Evolutionary conservation across 2,888 invertebrate species (phyloP).

Genomic region (Aspidiotus destructor): DNA sequence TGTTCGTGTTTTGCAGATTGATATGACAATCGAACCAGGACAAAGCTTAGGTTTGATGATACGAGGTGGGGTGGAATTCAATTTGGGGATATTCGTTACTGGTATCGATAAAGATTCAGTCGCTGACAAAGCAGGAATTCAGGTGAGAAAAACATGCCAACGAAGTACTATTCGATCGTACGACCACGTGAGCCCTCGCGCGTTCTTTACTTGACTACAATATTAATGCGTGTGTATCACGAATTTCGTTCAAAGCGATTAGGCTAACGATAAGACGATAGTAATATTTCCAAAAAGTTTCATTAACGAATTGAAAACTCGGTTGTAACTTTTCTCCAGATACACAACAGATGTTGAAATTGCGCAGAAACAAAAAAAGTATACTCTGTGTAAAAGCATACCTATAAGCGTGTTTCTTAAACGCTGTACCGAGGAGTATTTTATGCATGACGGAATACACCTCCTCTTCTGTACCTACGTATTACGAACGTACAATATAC

Average conservation of each 20-base stretch:
- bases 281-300: neutral
- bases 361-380: neutral
- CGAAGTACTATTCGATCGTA: too few relatives aligned
- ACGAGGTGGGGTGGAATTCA: slow-evolving; percentile 87
- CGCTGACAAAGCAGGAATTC: slow-evolving; percentile 78
- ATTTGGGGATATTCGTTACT: slow-evolving; percentile 89
- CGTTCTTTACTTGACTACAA: too few relatives aligned
- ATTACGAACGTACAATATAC: too few relatives aligned
- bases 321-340: neutral
- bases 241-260: too few relatives aligned
- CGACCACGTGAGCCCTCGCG: too few relatives aligned
- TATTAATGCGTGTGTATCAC: too few relatives aligned
- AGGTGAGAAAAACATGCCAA: slow-evolving; percentile 47
- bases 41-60: slow-evolving; percentile 90
- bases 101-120: slow-evolving; percentile 90
- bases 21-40: slow-evolving; percentile 77
- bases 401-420: too few relatives aligned
- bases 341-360: neutral
- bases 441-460: too few relatives aligned
- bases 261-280: too few relatives aligned
- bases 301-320: neutral
- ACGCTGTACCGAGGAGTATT: too few relatives aligned
- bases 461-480: too few relatives aligned
- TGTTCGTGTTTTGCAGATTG: slow-evolving; percentile 51
- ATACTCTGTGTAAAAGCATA: too few relatives aligned